Base-by-base conservation (phyloP, 1,140 invertebrate species). In the Lineus longissimus region DNA sequence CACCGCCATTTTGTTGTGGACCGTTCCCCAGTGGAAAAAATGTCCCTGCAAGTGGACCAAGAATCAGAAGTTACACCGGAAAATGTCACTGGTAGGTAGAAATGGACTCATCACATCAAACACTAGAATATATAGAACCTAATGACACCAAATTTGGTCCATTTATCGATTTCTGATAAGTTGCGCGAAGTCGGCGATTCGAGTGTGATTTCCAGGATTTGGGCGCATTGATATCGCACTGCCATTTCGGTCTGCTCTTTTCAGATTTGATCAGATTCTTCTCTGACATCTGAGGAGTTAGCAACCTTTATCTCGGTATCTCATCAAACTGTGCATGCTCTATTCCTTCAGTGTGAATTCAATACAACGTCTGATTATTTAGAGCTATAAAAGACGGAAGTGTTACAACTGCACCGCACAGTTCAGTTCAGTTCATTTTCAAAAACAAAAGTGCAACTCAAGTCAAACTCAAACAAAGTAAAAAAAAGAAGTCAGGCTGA, bases 1-100 rank as follows among this genome's bases (percentile, higher is more conserved):
- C 62, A 64, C 62, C 62, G 62, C 62, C 62, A 64, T 64, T 64
- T 64, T 64, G 56, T 64, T 36, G 27, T 60, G 55, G 2, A 40
- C 27, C 25, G n/a, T 45, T 27, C 15, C 47, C n/a, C 25, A 4
- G 9, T 6, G 4, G 30, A 51, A 64, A 64, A 59, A 33, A 64
- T 64, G 62, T 64, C 62, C 62, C 57, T 59, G 6, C 19, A 56
- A 25, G 57, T 43, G 55, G 55, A 61, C 15, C 19, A 30, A 27
- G 27, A 59, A 45, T 29, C 55, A 13, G 55, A 59, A 47, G 36
- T 64, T 22, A 27, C 22, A 33, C 30, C 19, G 19, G 55, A 64
- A 27, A 43, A 43, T 60, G 56, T 30, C n/a, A 59, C 62, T 41
- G 62, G 62, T 64, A 29, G 23, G 51, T 56, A 2, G 40, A 22